These are phyloP conservation scores for Bucco capensis DNA, from an alignment of 2,113 vertebrate species.

Conservation along the genomic window DNA sequence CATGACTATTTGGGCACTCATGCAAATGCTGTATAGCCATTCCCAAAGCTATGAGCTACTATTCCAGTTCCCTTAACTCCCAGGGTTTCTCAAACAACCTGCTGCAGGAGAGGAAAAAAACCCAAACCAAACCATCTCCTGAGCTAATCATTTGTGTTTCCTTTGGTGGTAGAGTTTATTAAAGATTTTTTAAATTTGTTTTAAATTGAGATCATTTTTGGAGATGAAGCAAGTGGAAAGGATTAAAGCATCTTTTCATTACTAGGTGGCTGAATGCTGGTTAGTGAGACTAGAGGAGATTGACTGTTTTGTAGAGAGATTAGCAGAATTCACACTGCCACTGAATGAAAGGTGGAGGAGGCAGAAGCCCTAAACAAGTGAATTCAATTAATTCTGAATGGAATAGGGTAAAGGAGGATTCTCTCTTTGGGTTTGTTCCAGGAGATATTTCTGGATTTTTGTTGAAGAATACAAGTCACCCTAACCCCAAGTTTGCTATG, in stretches of 20 bases:
- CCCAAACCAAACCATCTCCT: background rate
- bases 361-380: constrained; percentile 67
- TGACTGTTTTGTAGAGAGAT: constrained; percentile 40
- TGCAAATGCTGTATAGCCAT: background rate
- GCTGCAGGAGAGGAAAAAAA: background rate
- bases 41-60: background rate
- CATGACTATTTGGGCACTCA: background rate
- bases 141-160: background rate
- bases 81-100: background rate
- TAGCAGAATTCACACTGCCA: constrained; percentile 14
- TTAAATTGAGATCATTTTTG: background rate
- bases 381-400: constrained; percentile 67
- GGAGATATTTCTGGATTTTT: constrained; percentile 74
- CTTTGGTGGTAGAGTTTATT: background rate
- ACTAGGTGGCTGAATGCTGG: constrained; percentile 18
- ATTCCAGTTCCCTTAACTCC: background rate
- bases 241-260: constrained; percentile 52
- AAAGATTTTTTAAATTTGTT: background rate
- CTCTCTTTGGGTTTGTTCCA: constrained; percentile 62
- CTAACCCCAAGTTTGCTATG: constrained; percentile 70
- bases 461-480: constrained; percentile 67
- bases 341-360: constrained; percentile 60
- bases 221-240: background rate
- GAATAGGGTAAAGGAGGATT: constrained; percentile 66
- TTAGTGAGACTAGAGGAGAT: constrained; percentile 36